phyloP scores from a whole-genome alignment of 2,797 vertebrate species.

The Fundulus diaphanus region DNA sequence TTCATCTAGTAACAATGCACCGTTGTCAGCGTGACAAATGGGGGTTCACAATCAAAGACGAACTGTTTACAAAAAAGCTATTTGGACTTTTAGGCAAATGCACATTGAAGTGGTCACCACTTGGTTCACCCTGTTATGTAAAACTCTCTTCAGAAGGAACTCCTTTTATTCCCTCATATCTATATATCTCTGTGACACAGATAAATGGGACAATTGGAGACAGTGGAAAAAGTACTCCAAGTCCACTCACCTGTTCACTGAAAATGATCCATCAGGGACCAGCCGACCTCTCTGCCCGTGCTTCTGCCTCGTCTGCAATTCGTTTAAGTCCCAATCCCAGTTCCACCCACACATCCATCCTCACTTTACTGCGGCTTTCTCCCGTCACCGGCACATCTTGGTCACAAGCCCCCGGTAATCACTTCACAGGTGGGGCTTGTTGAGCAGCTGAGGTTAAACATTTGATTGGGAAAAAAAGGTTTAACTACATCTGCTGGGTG shows the following conservation, averaged over 20 bases:
- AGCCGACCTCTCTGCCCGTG: slow-evolving; percentile 47
- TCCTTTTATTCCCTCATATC: slow-evolving; percentile 68
- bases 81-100: slow-evolving; percentile 41
- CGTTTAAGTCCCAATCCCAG: slow-evolving; percentile 71
- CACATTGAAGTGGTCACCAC: slow-evolving; percentile 65
- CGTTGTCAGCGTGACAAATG: slow-evolving; percentile 23
- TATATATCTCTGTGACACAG: slow-evolving; percentile 79
- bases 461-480: slow-evolving; percentile 32
- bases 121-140: slow-evolving; percentile 51
- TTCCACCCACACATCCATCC: slow-evolving; percentile 69
- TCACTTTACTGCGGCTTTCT: slow-evolving; percentile 58
- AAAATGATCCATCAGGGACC: slow-evolving; percentile 77
- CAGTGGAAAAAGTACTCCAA: slow-evolving; percentile 77
- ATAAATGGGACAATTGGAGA: slow-evolving; percentile 81
- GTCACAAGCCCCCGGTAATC: slow-evolving; percentile 47
- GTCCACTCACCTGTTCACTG: slow-evolving; percentile 67
- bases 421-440: slow-evolving; percentile 26
- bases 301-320: slow-evolving; percentile 72
- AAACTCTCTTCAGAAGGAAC: slow-evolving; percentile 72
- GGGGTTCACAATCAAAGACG: slow-evolving; percentile 28
- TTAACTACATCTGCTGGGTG: slow-evolving; percentile 4
- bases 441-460: slow-evolving; percentile 40
- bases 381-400: slow-evolving; percentile 47
- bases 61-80: not conserved
- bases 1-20: slow-evolving; percentile 46